These are phyloP conservation scores for Nycteola revayana DNA, from an alignment of 2,888 invertebrate genomes.

Conservation along the genomic window DNA sequence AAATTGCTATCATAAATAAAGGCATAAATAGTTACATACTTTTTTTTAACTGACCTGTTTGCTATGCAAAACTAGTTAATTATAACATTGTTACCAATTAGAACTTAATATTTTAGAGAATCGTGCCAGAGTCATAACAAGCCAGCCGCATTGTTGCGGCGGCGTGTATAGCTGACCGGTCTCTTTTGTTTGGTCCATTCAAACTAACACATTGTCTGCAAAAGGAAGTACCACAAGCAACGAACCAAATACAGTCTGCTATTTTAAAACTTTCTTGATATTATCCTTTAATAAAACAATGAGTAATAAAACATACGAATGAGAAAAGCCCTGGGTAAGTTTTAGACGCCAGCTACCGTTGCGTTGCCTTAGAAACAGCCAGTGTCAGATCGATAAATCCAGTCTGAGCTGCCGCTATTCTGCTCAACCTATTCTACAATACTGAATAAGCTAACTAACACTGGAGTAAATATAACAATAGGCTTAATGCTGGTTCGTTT, in stretches of 20 bases:
- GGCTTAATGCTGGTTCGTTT: conserved; percentile 39
- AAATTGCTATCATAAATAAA: no score
- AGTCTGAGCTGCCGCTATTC: conserved; percentile 32
- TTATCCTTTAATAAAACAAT: conserved; percentile 16
- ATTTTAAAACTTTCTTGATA: conserved; percentile 16
- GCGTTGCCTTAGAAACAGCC: conserved; percentile 27
- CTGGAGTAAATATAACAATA: conserved; percentile 38
- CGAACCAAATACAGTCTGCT: conserved; percentile 24
- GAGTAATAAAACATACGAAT: conserved; percentile 6
- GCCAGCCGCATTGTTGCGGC: conserved; percentile 42
- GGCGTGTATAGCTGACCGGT: conserved; percentile 44
- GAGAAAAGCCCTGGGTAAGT: conserved; percentile 12
- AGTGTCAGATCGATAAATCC: conserved; percentile 34
- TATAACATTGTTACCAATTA: no score
- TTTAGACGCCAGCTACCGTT: conserved; percentile 18
- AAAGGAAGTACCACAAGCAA: conserved; percentile 36
- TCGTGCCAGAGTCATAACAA: conserved; percentile 31
- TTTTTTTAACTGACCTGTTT: no score
- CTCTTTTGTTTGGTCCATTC: conserved; percentile 51
- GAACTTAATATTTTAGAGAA: conserved; percentile 16
- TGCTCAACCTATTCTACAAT: conserved; percentile 13
- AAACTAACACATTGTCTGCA: conserved; percentile 47
- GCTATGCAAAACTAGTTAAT: no score
- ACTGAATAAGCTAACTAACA: conserved; percentile 28
- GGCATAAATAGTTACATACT: no score